phyloP scores from a whole-genome alignment of 2,797 vertebrate species.

The Sarcoramphus papa region DNA sequence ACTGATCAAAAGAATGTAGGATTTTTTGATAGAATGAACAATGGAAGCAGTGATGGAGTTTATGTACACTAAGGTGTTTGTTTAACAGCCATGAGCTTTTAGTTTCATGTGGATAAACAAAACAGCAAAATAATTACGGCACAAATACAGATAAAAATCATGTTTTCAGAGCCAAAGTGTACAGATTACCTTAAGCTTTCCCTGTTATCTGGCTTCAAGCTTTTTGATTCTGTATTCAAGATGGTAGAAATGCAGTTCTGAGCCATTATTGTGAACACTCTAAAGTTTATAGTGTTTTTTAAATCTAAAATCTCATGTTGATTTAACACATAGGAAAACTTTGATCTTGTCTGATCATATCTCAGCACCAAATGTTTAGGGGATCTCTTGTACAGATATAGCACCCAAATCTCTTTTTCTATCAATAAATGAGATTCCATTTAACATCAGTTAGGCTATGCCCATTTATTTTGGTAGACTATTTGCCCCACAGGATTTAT shows the following conservation, averaged over 20 bases:
- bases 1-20: background rate
- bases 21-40: background rate
- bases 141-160: background rate
- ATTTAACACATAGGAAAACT: background rate
- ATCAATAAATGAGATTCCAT: background rate
- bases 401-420: background rate
- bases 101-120: background rate
- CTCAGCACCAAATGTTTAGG: background rate
- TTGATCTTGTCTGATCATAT: background rate
- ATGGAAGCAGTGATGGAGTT: background rate
- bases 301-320: conserved; percentile 2
- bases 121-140: background rate
- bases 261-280: background rate
- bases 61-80: background rate
- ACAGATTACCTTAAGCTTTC: background rate
- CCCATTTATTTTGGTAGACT: background rate
- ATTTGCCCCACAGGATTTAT: background rate
- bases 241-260: background rate
- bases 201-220: background rate
- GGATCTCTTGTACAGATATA: background rate
- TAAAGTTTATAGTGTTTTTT: background rate
- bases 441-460: background rate
- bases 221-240: background rate
- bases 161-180: background rate
- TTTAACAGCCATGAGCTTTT: background rate